Base-by-base conservation (phyloP, 2,797 vertebrate genomes). In the Alca torda region DNA sequence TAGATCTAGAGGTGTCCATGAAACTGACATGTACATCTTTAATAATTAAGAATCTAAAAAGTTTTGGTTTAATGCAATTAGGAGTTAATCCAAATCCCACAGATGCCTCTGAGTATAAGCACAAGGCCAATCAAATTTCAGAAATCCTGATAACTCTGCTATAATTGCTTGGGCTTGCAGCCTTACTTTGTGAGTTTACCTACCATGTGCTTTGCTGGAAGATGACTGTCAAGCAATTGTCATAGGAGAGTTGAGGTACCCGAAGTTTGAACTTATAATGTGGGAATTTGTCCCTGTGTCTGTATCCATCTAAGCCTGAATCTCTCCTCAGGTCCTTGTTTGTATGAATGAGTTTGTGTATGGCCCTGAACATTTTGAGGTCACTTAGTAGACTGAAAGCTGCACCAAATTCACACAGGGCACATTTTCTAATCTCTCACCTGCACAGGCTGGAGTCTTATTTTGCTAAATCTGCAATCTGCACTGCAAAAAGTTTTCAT, bases 211-310 rank as follows among this genome's bases (percentile, higher is more conserved):
- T 89, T 76, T 81, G 7, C 11, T 41, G 25, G 45, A 80, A 64
- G 63, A 64, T 26, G 48, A 20, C 18, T 70, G n/a, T 18, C 45
- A 75, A 50, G 16, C 8, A 54, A 35, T 67, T 84, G 25, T 70
- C 12, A 48, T 0, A 2, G 28, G 28, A 90, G 6, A 78, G 9
- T 13, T 77, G 46, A 63, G 13, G 17, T 46, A 69, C 24, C 9
- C 2, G 3, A 54, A 74, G 15, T 25, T 16, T 0, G 0, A 41
- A 61, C 76, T 53, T 31, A 35, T 50, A 28, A 18, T 0, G 0
- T 59, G 21, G 14, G 90, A 33, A 63, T 76, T 37, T 79, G 14
- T 68, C 57, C 33, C 23, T 37, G 11, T 46, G 26, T 46, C 59
- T 59, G 23, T 37, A 65, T 13, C 39, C 20, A 43, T 30, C n/a